Evolutionary conservation across 2,888 invertebrate species (phyloP), one percentile per base, ranked within the genome.

Genomic region (Cryptus armator): DNA sequence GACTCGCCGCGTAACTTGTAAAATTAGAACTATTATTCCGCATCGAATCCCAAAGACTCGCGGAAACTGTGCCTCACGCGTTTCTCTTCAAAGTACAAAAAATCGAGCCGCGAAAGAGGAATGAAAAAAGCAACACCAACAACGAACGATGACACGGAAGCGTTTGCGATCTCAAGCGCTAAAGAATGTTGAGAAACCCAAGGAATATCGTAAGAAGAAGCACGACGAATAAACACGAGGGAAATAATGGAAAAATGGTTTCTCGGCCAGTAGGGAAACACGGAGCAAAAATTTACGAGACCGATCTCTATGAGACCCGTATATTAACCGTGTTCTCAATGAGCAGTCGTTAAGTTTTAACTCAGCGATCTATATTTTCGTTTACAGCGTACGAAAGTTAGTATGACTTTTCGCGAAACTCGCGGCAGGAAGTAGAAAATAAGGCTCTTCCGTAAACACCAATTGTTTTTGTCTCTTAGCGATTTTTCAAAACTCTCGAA

Each of bases 61-160:
- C 43, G 64, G 53, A 72, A 72, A 77, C 32, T 32, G 68, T 74
- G 74, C 78, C 51, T 74, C 66, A n/a, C 14, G 43, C 32, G 74
- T 64, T 78, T 85, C 72, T 66, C 70, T 56, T 37, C n/a, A 85
- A 80, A 78, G 62, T 70, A 78, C 68, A 85, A 86, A 89, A 87
- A 88, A 85, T 64, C 76, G 66, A 71, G 64, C 59, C 59, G 67
- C 37, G 80, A 67, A 71, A 7, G 53, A 14, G 24, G 24, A 59
- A 32, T 24, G 14, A 12, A 29, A 29, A 59, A 29, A 14, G 2
- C 3, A 29, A 59, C 24, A 24, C 3, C 24, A 24, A 9, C 37
- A 59, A 12, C 10, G 5, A 32, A 32, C 29, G 48, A 71, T 51
- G 67, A 81, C 64, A 72, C 79, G 76, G 75, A 75, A 48, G 32